These are phyloP conservation scores for Ips typographus DNA, from an alignment of 1,140 invertebrate genomes.

Conservation along the genomic window DNA sequence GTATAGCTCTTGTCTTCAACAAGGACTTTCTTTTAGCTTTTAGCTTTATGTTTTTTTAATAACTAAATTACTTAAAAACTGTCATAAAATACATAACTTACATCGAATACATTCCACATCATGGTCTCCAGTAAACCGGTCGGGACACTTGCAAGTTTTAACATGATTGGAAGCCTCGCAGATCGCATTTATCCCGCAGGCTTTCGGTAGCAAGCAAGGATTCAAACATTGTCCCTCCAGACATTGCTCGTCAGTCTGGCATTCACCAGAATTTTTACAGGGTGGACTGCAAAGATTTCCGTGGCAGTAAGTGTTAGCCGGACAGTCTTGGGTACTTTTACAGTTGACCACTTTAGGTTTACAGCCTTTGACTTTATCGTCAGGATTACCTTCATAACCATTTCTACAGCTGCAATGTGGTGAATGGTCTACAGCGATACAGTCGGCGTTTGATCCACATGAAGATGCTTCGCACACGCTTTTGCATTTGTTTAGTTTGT, in stretches of 20 bases:
- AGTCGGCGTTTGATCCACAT: slow-evolving; percentile 84
- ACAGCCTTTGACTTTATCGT: slow-evolving; percentile 71
- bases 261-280: slow-evolving; percentile 80
- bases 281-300: slow-evolving; percentile 76
- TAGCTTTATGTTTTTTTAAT: too few relatives aligned
- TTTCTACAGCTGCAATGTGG: slow-evolving; percentile 74
- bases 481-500: slow-evolving; percentile 46
- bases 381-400: slow-evolving; percentile 76
- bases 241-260: slow-evolving; percentile 75
- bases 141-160: slow-evolving; percentile 78
- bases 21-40: too few relatives aligned
- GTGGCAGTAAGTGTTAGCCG: slow-evolving; percentile 78
- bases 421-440: slow-evolving; percentile 68
- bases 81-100: slow-evolving; percentile 54
- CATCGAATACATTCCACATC: slow-evolving; percentile 81
- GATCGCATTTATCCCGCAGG: slow-evolving; percentile 88
- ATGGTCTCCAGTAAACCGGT: slow-evolving; percentile 83
- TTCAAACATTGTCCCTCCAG: slow-evolving; percentile 79
- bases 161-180: slow-evolving; percentile 75
- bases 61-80: too few relatives aligned
- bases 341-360: slow-evolving; percentile 73
- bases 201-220: slow-evolving; percentile 73
- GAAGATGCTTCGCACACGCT: slow-evolving; percentile 71
- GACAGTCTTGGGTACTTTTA: slow-evolving; percentile 69
- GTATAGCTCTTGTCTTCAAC: too few relatives aligned